These are phyloP conservation scores for Dermatemys mawii DNA, from an alignment of 2,113 vertebrate genomes.

Conservation along the genomic window DNA sequence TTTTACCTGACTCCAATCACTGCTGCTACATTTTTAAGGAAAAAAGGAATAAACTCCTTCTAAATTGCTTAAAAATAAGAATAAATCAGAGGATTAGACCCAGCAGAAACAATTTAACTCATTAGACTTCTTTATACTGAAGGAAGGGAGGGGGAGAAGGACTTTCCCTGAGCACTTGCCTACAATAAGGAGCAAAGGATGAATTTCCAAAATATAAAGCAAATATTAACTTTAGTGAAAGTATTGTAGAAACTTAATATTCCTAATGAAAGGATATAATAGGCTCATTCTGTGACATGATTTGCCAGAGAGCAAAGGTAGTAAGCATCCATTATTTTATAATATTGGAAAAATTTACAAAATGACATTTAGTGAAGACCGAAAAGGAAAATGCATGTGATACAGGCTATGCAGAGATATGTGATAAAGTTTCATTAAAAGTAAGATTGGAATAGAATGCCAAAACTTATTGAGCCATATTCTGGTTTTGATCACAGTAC, in stretches of 20 bases:
- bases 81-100: not conserved
- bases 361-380: not conserved
- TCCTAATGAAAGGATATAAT: not conserved
- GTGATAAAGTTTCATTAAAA: not conserved
- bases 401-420: not conserved
- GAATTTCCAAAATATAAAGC: not conserved
- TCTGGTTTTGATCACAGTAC: not conserved
- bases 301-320: not conserved
- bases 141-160: not conserved
- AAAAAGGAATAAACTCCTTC: not conserved
- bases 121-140: not conserved
- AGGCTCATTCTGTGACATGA: conserved; percentile 4
- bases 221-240: not conserved
- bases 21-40: not conserved
- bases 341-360: not conserved
- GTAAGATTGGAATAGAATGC: not conserved
- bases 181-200: not conserved
- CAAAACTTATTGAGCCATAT: not conserved
- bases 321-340: conserved; percentile 1
- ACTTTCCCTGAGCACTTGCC: not conserved
- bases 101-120: not conserved
- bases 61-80: not conserved
- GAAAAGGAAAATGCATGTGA: not conserved
- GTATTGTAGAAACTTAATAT: not conserved
- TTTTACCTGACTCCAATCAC: not conserved